A percentile compares a stretch with the other conserved stretches of the same genome.
Conservation (phyloP, 2,113 vertebrate genomes). For the Desmodus rotundus region DNA sequence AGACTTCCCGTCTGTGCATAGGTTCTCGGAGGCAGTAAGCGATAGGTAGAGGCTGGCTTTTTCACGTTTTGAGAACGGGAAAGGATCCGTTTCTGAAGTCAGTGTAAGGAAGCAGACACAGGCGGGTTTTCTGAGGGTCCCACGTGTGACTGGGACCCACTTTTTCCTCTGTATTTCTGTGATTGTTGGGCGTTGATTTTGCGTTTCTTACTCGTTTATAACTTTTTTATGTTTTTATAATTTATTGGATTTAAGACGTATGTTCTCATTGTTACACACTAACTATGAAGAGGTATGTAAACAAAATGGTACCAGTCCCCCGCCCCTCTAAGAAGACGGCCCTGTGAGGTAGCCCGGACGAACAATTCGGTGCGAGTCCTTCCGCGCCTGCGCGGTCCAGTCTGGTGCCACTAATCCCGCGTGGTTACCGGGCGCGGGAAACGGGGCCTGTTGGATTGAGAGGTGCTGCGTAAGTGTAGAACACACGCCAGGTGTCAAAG, state of each 20-base stretch:
- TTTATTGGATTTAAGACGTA: not conserved
- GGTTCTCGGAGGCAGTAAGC: not conserved
- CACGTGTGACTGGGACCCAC: not conserved
- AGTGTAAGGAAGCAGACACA: not conserved
- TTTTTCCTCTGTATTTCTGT: not conserved
- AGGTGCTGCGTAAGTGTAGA: not conserved
- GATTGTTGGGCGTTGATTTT: not conserved
- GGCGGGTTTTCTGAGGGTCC: not conserved
- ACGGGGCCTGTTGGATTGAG: not conserved
- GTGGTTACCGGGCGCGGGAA: not conserved
- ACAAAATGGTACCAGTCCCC: not conserved
- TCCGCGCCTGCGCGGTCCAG: not conserved
- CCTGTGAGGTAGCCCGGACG: not conserved
- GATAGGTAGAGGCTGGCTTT: not conserved
- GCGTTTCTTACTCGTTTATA: not conserved
- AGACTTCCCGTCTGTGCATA: not conserved
- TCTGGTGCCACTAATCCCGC: not conserved
- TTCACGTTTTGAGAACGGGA: not conserved
- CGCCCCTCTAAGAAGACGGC: not conserved
- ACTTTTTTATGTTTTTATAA: not conserved
- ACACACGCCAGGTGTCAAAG: not conserved
- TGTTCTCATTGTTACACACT: not conserved
- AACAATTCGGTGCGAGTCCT: not conserved
- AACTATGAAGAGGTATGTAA: not conserved
- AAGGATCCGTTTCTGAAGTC: not conserved